A percentile compares a stretch with the other conserved stretches of the same genome.
Conservation (phyloP, 2,113 vertebrate genomes). For the Pardalotus punctatus region DNA sequence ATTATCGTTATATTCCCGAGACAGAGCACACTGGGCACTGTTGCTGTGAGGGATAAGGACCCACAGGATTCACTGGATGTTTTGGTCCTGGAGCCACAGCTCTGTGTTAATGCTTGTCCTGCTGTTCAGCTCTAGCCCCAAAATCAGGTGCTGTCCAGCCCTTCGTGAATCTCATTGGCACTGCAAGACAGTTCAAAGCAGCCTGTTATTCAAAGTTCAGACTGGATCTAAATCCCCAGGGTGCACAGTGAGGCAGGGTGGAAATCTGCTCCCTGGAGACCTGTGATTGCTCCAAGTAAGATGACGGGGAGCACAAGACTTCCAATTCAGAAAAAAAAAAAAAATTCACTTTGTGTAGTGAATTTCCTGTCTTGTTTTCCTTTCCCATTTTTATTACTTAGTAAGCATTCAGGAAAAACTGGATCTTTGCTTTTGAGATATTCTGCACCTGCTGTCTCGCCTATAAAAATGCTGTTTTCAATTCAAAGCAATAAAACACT, state of each 20-base stretch:
- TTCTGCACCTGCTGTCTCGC: constrained; percentile 66
- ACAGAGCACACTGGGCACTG: not conserved
- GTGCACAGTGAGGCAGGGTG: not conserved
- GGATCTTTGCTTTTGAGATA: constrained; percentile 61
- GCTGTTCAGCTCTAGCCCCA: not conserved
- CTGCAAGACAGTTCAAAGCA: not conserved
- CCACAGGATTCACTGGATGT: not conserved
- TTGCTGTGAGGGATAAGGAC: not conserved
- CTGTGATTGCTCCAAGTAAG: not conserved
- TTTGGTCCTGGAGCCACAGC: not conserved
- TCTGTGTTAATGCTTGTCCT: not conserved
- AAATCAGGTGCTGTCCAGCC: not conserved
- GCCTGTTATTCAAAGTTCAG: not conserved
- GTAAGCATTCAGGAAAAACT: constrained; percentile 41
- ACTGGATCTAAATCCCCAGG: constrained; percentile 20
- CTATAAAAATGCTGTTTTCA: constrained; percentile 69
- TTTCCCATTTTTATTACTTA: constrained; percentile 55
- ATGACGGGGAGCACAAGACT: not conserved
- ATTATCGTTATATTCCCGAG: not conserved
- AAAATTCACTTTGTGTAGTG: constrained; percentile 3
- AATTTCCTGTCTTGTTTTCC: constrained; percentile 31
- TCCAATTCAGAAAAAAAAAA: not conserved
- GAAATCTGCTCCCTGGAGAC: constrained; percentile 15
- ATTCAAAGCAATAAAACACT: constrained; percentile 67
- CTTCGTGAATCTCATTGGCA: not conserved